phyloP scores from a whole-genome alignment of 2,888 invertebrate genomes.

The Hydrotaea cyrtoneurina region DNA sequence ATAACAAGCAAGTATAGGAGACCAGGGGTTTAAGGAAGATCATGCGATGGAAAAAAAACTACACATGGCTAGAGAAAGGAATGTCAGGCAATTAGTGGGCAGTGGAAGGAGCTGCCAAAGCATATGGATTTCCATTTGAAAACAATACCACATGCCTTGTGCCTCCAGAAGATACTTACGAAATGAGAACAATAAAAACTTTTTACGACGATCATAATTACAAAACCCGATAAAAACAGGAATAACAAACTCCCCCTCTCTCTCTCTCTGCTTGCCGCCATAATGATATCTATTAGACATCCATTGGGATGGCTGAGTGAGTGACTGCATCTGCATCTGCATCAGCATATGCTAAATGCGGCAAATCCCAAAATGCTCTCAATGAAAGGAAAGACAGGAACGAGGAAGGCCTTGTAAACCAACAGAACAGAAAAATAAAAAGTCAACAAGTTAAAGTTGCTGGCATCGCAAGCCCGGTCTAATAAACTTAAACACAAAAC shows the following conservation, averaged over 20 bases:
- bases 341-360: neutral
- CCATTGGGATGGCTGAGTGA: neutral
- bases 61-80: too few relatives aligned
- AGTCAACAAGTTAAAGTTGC: neutral
- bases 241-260: too few relatives aligned
- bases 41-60: too few relatives aligned
- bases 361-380: neutral
- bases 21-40: too few relatives aligned
- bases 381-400: too few relatives aligned
- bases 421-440: too few relatives aligned
- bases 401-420: neutral
- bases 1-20: too few relatives aligned
- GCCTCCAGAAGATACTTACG: neutral
- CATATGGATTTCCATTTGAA: neutral
- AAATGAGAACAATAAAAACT: conserved; percentile 15
- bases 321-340: neutral
- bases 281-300: neutral
- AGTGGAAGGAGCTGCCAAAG: too few relatives aligned
- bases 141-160: too few relatives aligned
- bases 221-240: conserved; percentile 10
- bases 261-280: too few relatives aligned
- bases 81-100: too few relatives aligned
- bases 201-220: conserved; percentile 29
- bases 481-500: conserved; percentile 56
- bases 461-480: neutral